A percentile compares a stretch with the other conserved stretches of the same genome.
phyloP scores from a whole-genome alignment of 1,140 invertebrate genomes.

The Philopotamus ludificatus region DNA sequence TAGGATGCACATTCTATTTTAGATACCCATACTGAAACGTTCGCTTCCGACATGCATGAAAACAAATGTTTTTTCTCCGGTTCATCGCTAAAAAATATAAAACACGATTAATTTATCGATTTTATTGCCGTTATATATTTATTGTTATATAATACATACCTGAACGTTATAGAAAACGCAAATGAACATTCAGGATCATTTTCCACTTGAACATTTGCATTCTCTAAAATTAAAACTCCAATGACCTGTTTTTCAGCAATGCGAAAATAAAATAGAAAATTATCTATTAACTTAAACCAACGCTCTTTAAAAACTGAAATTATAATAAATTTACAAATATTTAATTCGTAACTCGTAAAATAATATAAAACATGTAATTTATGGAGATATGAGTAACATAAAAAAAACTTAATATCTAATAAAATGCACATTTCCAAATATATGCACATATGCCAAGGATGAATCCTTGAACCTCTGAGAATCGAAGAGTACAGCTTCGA shows the following conservation, averaged over 20 bases:
- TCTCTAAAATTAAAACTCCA: slow-evolving; percentile 69
- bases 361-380: no score
- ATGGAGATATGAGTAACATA: no score
- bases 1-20: slow-evolving; percentile 62
- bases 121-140: background rate
- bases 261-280: slow-evolving; percentile 73
- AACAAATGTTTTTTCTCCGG: slow-evolving; percentile 65
- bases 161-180: slow-evolving; percentile 66
- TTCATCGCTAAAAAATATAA: slow-evolving; percentile 57
- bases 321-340: slow-evolving; percentile 14
- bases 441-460: no score
- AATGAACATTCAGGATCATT: slow-evolving; percentile 61
- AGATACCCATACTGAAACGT: slow-evolving; percentile 62
- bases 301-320: slow-evolving; percentile 64
- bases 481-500: no score
- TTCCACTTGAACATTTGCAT: slow-evolving; percentile 65
- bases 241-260: slow-evolving; percentile 63
- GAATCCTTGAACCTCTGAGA: no score
- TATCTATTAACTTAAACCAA: slow-evolving; percentile 70
- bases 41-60: slow-evolving; percentile 62
- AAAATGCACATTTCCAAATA: no score
- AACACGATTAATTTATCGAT: background rate
- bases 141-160: slow-evolving; percentile 46
- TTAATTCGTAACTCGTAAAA: no score
- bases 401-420: no score